Percentiles rank a stretch among this genome's conserved stretches.
phyloP scores from a whole-genome alignment of 1,140 invertebrate species.

The Pseudomyrmex flavicornis region DNA sequence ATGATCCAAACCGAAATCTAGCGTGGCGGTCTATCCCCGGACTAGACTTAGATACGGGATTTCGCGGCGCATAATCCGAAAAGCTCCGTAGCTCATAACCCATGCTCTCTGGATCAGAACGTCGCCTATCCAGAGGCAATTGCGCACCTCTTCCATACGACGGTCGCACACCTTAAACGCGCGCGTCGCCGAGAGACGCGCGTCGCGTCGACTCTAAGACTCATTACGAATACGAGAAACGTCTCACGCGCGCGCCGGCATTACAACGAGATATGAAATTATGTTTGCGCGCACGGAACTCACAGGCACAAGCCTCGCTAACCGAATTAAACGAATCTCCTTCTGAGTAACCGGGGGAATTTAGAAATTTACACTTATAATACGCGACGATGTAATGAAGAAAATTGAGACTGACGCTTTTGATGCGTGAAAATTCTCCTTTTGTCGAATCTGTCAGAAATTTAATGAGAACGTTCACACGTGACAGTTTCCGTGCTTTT shows the following conservation, averaged over 20 bases:
- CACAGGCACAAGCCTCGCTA: no score
- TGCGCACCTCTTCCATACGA: neutral
- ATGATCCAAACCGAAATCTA: conserved; percentile 36
- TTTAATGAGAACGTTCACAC: no score
- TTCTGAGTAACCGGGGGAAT: conserved; percentile 4
- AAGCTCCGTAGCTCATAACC: conserved; percentile 54
- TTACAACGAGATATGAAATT: conserved; percentile 49
- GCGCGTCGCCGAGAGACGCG: neutral
- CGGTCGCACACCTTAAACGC: conserved; percentile 1
- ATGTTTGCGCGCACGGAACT: conserved; percentile 1
- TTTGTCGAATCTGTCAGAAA: no score
- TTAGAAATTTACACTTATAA: neutral
- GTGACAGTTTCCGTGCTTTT: no score
- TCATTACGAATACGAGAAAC: conserved; percentile 13
- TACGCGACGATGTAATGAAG: neutral
- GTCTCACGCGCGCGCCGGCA: neutral
- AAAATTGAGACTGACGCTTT: neutral
- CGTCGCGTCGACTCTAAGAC: conserved; percentile 4
- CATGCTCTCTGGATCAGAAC: conserved; percentile 48
- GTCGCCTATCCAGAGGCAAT: conserved; percentile 34
- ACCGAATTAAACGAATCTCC: neutral
- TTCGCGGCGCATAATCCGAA: conserved; percentile 50
- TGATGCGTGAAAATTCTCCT: neutral
- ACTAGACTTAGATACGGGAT: conserved; percentile 53
- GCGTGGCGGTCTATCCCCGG: conserved; percentile 29